These are phyloP conservation scores for Caracal caracal DNA, from an alignment of 2,113 vertebrate genomes.

Conservation along the genomic window DNA sequence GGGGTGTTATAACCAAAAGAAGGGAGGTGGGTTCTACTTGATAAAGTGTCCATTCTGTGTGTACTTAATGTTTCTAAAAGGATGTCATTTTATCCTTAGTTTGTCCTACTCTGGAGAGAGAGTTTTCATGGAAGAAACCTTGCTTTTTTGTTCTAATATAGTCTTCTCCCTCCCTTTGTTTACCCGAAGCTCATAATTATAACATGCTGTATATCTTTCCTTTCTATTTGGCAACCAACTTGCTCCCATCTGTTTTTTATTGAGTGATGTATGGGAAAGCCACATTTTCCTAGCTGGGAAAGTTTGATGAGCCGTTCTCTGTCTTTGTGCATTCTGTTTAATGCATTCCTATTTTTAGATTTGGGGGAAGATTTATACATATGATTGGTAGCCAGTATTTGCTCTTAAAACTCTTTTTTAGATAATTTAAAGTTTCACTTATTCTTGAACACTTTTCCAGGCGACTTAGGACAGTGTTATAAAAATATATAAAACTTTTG, in stretches of 20 bases:
- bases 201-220: conserved; percentile 49
- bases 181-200: conserved; percentile 59
- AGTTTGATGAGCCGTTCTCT: neutral
- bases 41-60: neutral
- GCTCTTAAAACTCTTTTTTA: conserved; percentile 10
- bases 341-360: conserved; percentile 49
- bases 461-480: neutral
- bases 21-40: neutral
- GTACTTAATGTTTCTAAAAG: conserved; percentile 53
- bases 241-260: conserved; percentile 73
- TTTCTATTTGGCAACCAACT: conserved; percentile 49
- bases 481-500: neutral
- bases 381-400: neutral
- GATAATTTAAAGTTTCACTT: conserved; percentile 50
- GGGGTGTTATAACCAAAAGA: neutral
- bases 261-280: conserved; percentile 63
- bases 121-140: conserved; percentile 52
- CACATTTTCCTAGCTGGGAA: conserved; percentile 48
- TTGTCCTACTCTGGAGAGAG: conserved; percentile 22
- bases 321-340: conserved; percentile 16
- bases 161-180: conserved; percentile 49
- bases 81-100: neutral
- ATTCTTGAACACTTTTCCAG: conserved; percentile 29
- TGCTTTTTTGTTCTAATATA: conserved; percentile 49
- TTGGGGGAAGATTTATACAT: conserved; percentile 58